Base-by-base conservation (phyloP, 2,888 invertebrate species). In the Ectobius pallidus region DNA sequence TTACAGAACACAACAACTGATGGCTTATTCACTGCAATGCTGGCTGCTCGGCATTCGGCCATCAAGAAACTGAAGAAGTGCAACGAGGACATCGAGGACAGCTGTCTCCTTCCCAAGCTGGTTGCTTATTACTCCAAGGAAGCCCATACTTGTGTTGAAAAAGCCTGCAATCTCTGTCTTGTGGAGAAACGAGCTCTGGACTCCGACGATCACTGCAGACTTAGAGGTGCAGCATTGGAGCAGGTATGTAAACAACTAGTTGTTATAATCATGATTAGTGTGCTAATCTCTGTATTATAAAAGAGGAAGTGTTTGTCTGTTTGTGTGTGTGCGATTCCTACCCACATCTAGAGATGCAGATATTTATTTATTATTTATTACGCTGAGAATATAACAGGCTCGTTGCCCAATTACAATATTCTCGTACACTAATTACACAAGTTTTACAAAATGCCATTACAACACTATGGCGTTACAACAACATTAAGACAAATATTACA, bases 101-200 rank as follows among this genome's bases (percentile, higher is more conserved):
- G 46, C 46, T 46, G 46, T n/a, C 93, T 93, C 76, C 92, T 92
- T 68, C 88, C 88, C 3, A 89, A 89, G 79, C 83, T 95, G 61
- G 92, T 95, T 49, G 94, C 92, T 6, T 91, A 91, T 76, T 89
- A 90, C 75, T 90, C 90, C 14, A 88, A 86, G 71, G 91, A 92
- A 79, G 89, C 92, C 0, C 92, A 92, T 80, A 91, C 91, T 0
- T 91, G 91, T 78, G 90, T 92, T 2, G 92, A 92, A 80, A 92
- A 92, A 81, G 92, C 92, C 0, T 91, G 91, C 1, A 91, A 91
- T 86, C 91, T 93, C 80, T 86, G 90, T n/a, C 83, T 92, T 67
- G 90, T 92, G 0, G 91, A 90, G 78, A 81, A 92, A 30, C 84
- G 91, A 61, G 89, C 92, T 20, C 82, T 93, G 52, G 91, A 92